These are phyloP conservation scores for Acrocephalus kingi DNA, from an alignment of 2,113 vertebrate species.

Conservation along the genomic window DNA sequence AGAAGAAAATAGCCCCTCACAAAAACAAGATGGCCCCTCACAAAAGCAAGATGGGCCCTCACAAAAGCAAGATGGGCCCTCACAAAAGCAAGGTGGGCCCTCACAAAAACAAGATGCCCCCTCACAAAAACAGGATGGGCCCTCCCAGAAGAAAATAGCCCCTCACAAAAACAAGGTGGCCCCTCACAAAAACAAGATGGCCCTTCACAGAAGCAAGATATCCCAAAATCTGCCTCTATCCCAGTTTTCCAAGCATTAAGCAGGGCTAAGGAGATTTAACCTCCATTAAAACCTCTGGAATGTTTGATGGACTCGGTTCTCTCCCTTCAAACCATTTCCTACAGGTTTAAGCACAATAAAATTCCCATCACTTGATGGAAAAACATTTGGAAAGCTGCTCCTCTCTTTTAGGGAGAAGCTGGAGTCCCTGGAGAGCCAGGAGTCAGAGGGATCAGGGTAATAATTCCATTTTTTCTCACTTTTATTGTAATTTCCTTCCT, in stretches of 20 bases:
- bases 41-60: not conserved
- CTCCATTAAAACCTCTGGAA: not conserved
- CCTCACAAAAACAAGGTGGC: too few relatives aligned
- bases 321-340: not conserved
- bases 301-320: not conserved
- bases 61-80: not conserved
- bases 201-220: not conserved
- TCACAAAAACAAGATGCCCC: too few relatives aligned
- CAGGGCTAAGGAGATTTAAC: not conserved
- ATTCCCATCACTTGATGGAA: not conserved
- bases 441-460: constrained; percentile 83
- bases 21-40: not conserved
- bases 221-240: not conserved
- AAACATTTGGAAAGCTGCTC: not conserved
- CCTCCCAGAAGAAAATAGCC: too few relatives aligned
- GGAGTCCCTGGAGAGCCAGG: constrained; percentile 80
- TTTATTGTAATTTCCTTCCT: not conserved
- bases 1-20: too few relatives aligned
- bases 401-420: constrained; percentile 77
- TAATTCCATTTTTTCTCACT: not conserved
- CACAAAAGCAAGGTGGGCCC: not conserved
- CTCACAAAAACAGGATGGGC: too few relatives aligned
- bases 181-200: too few relatives aligned
- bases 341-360: not conserved
- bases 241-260: not conserved